A percentile compares a stretch with the other conserved stretches of the same genome.
These are phyloP conservation scores for Standfussiana lucernea DNA, from an alignment of 2,888 invertebrate species.

Conservation along the genomic window DNA sequence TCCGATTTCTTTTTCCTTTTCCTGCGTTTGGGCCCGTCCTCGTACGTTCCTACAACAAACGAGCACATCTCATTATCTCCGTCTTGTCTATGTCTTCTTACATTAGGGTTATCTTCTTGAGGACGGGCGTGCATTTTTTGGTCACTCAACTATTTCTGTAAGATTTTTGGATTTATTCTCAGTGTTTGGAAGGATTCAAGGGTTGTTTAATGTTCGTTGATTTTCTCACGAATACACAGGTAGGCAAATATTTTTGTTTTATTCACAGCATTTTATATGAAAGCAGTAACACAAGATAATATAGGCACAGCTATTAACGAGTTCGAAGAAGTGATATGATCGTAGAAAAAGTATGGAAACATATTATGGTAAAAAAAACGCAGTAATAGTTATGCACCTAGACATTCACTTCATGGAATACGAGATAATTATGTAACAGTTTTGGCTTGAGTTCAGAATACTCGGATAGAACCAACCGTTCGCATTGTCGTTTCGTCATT, in stretches of 20 bases:
- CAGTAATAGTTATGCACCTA: background rate
- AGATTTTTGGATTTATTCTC: slow-evolving; percentile 28
- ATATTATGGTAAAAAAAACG: background rate
- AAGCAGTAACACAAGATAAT: background rate
- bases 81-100: slow-evolving; percentile 74
- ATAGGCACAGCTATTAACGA: background rate
- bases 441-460: background rate
- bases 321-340: background rate
- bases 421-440: background rate
- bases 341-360: background rate
- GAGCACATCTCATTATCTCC: slow-evolving; percentile 87
- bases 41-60: slow-evolving; percentile 89
- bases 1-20: slow-evolving; percentile 86
- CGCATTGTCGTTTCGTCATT: too few relatives aligned
- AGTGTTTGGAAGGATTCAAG: slow-evolving; percentile 14
- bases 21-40: slow-evolving; percentile 82
- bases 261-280: slow-evolving; percentile 13
- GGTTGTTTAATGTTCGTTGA: slow-evolving; percentile 27
- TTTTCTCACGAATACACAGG: slow-evolving; percentile 13
- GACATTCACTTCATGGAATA: background rate
- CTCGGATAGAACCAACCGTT: background rate
- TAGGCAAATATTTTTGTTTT: slow-evolving; percentile 16
- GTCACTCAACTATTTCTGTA: slow-evolving; percentile 39
- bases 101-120: slow-evolving; percentile 71
- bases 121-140: slow-evolving; percentile 56